Evolutionary conservation across 1,140 invertebrate genomes (phyloP), one percentile per base, ranked within the genome.

Genomic region (Bombus balteatus): DNA sequence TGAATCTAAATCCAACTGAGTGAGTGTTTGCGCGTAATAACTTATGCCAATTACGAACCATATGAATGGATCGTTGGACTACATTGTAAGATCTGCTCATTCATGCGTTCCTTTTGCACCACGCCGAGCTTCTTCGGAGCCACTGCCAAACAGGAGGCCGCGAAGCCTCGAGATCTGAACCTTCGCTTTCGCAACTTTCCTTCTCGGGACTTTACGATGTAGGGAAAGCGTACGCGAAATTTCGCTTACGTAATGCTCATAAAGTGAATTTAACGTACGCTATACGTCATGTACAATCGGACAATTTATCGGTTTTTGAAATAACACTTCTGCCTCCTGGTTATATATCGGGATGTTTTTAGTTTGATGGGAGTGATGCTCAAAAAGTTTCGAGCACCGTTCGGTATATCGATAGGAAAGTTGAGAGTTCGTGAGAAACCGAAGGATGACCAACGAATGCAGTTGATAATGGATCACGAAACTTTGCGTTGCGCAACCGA

Each of bases 381-480:
- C 37, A 6, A 15, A 37, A 28, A 39, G 71, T 65, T 65, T 41
- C n/a, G 5, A 25, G 53, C 4, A 28, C 2, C 12, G 12, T 15
- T 22, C 22, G 28, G 37, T 10, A 70, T 25, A 13, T 37, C 22
- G 3, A 12, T n/a, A n/a, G 25, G 39, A 57, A 70, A 41, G 43
- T 81, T 57, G 43, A 57, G 15, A 41, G 79, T 57, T 81, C 47
- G 25, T 18, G 32, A 34, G 80, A 73, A 65, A 82, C 57, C 59
- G 41, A 37, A 47, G 32, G 28, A 81, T 65, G 39, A 62, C 68
- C 37, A n/a, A 25, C n/a, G 28, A 72, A 43, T 43, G 77, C 34
- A 32, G 34, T 66, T 39, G 59, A 62, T 65, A 79, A 57, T 28
- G 78, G 32, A 80, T 70, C 65, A 10, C 70, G 70, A 73, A 74